Evolutionary conservation across 2,113 vertebrate genomes (phyloP).

Genomic region (Rynchops niger): DNA sequence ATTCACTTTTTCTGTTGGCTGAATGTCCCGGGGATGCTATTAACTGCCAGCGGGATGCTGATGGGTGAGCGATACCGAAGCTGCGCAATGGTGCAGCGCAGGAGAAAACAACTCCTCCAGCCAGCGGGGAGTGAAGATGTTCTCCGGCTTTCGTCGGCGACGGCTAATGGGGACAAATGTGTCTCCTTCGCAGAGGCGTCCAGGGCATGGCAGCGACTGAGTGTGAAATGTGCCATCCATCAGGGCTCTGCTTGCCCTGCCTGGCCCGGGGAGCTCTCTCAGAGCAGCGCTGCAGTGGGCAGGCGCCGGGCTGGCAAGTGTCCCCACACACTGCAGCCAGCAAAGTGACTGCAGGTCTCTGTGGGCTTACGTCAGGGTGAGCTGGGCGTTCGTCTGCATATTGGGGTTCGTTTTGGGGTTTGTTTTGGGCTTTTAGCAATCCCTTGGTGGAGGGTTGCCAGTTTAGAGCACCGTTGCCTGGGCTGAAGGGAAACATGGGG

Average conservation of each 20-base stretch:
- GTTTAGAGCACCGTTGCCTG: background rate
- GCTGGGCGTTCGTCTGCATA: accelerated
- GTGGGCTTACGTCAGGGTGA: background rate
- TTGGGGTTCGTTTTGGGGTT: too few relatives aligned
- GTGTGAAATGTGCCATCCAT: accelerated
- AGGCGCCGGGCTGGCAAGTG: accelerated
- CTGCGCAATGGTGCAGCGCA: accelerated
- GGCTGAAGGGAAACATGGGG: background rate
- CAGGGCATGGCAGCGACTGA: accelerated
- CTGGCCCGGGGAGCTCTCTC: accelerated
- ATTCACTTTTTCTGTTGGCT: slow-evolving; percentile 18
- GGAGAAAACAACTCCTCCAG: background rate
- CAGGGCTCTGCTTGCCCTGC: background rate
- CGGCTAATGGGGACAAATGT: background rate
- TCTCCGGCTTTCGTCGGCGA: accelerated
- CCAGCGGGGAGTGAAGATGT: background rate
- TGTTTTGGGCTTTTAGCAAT: background rate
- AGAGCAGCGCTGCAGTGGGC: accelerated
- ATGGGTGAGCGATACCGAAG: background rate
- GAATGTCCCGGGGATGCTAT: background rate
- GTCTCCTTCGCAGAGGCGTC: background rate
- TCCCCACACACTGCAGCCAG: background rate
- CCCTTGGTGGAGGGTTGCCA: background rate
- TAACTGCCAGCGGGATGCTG: background rate
- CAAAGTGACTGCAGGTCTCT: background rate